Evolutionary conservation across 1,140 invertebrate genomes (phyloP), one percentile per base, ranked within the genome.

Genomic region (Atta texana): DNA sequence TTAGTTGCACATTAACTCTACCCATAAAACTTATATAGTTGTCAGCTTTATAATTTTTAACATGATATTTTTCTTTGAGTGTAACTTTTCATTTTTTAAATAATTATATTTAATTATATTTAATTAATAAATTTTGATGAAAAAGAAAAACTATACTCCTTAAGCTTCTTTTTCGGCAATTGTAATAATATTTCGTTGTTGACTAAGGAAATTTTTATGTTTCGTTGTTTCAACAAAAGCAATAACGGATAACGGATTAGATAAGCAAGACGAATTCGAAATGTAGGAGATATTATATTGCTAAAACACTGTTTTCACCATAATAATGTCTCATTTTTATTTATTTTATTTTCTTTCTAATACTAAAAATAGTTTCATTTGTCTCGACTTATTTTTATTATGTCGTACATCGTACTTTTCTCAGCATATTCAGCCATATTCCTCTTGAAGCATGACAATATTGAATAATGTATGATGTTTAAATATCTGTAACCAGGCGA

Each of bases 221-320:
- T 44, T 44, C 7, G 39, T 44, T 44, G 39, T 55, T 87, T 84
- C 66, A 24, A 87, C 64, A 28, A 87, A 88, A 88, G 59, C 57
- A 66, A 88, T 66, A 91, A 90, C 75, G 61, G 59, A n/a, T n/a
- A n/a, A n/a, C n/a, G n/a, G n/a, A n/a, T 5, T 6, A 87, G 8
- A 63, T 78, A 64, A 90, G 80, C 21, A 66, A 51, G 74, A 66
- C 57, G 57, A 88, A 88, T 63, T 88, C 53, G 14, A 24, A 8
- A 0, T 61, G 14, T 51, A 51, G 16, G 3, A 63, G 18, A 53
- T 14, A 8, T 3, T 21, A 2, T 10, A 21, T 61, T 51, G 2
- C 2, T 51, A 51, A 61, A 82, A 0, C 5, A 34, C 21, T 28
- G 49, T 53, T 64, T 24, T 59, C 72, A n/a, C 28, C 28, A 71